phyloP scores from a whole-genome alignment of 2,113 vertebrate species.

The Psittacara wagleri region DNA sequence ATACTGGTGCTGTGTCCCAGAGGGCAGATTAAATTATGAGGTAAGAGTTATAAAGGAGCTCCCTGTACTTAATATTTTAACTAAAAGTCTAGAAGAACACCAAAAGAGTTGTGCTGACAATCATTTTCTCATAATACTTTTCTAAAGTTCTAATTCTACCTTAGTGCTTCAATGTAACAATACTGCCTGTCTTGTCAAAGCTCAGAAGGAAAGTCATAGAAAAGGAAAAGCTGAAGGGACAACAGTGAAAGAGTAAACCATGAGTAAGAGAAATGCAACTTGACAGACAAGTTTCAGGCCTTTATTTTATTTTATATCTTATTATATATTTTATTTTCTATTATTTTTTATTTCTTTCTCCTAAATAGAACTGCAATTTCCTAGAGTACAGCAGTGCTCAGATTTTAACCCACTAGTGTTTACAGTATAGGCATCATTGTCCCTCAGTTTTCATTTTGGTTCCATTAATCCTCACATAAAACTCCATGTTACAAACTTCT shows the following conservation, averaged over 20 bases:
- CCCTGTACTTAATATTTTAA: neutral
- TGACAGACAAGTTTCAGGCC: conserved; percentile 19
- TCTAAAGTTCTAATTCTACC: neutral
- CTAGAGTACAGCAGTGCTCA: neutral
- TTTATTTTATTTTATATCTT: neutral
- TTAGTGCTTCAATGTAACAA: neutral
- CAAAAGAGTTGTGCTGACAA: neutral
- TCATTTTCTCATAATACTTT: neutral
- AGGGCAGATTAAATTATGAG: neutral
- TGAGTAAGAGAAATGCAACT: conserved; percentile 19
- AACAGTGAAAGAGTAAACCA: conserved; percentile 18
- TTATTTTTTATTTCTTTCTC: neutral
- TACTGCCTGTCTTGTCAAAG: neutral
- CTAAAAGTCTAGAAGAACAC: neutral
- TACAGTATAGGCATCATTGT: neutral
- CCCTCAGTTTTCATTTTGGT: conserved; percentile 12
- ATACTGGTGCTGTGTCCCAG: neutral
- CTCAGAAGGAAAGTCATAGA: neutral
- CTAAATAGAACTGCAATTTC: conserved; percentile 2
- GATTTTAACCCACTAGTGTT: conserved; percentile 3
- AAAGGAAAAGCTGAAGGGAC: conserved; percentile 10
- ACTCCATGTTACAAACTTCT: neutral
- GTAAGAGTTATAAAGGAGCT: neutral
- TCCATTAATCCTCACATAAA: neutral
- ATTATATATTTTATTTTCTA: neutral